These are phyloP conservation scores for Montipora cactus DNA, from an alignment of 64 coral and sea anemone species.

Conservation along the genomic window DNA sequence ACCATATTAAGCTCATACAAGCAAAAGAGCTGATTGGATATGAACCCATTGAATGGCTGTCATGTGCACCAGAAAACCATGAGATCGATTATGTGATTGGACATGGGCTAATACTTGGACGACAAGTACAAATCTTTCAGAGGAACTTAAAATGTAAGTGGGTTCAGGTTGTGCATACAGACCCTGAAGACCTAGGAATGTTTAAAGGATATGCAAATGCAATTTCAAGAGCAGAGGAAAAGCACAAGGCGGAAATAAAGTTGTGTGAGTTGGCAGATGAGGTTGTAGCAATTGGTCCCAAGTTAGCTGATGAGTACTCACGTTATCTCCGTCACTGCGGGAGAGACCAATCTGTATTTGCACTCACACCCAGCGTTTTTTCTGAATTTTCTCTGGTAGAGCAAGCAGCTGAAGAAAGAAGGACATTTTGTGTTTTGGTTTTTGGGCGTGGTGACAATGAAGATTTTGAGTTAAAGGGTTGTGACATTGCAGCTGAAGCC, in stretches of 20 bases:
- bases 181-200: background rate
- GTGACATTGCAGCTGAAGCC: background rate
- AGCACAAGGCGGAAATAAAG: background rate
- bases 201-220: background rate
- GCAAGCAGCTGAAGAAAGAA: background rate
- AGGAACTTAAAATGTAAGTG: background rate
- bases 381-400: too few species aligned
- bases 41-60: too few species aligned
- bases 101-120: too few species aligned
- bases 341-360: background rate
- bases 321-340: background rate
- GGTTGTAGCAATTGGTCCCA: background rate
- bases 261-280: conserved; percentile 1
- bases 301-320: background rate
- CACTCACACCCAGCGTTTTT: conserved; percentile 7
- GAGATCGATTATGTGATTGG: too few species aligned
- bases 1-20: background rate
- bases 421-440: conserved; percentile 9
- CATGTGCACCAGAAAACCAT: too few species aligned
- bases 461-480: background rate
- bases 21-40: too few species aligned
- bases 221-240: background rate
- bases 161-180: too few species aligned
- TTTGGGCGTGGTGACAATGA: background rate
- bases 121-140: background rate